Percentiles rank a stretch among this genome's conserved stretches.
Conservation (phyloP, 1,140 invertebrate species). For the Helicoverpa zea region DNA sequence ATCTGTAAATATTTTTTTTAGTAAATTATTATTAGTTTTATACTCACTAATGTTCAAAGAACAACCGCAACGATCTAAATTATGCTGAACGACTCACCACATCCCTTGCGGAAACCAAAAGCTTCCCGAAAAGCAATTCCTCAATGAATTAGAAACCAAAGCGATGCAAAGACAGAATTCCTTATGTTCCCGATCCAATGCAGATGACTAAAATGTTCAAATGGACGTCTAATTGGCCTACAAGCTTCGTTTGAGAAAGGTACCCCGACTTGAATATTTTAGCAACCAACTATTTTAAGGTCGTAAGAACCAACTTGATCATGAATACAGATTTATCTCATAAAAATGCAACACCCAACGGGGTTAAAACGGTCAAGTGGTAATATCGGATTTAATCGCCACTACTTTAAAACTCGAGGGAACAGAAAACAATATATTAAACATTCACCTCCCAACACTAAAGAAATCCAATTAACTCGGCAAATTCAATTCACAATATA, state of each 20-base stretch:
- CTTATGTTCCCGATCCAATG: constrained; percentile 23
- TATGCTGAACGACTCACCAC: constrained; percentile 12
- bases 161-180: constrained; percentile 40
- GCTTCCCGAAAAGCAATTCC: neutral
- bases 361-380: neutral
- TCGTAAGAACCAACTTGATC: neutral
- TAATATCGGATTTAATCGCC: constrained; percentile 27
- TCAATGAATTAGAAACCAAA: constrained; percentile 33
- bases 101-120: neutral
- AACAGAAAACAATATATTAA: constrained; percentile 32
- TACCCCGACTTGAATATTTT: constrained; percentile 17
- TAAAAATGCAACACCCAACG: neutral
- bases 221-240: constrained; percentile 13
- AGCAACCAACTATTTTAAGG: constrained; percentile 8
- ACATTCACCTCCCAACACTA: constrained; percentile 25
- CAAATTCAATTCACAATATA: constrained; percentile 34
- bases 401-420: constrained; percentile 17
- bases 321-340: neutral
- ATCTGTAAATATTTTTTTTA: too few relatives aligned
- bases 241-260: constrained; percentile 5
- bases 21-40: too few relatives aligned
- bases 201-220: constrained; percentile 17
- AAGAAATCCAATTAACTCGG: constrained; percentile 38
- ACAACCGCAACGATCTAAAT: constrained; percentile 9
- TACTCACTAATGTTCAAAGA: neutral